phyloP scores from a whole-genome alignment of 2,888 invertebrate species.

The Helicoverpa assulta region DNA sequence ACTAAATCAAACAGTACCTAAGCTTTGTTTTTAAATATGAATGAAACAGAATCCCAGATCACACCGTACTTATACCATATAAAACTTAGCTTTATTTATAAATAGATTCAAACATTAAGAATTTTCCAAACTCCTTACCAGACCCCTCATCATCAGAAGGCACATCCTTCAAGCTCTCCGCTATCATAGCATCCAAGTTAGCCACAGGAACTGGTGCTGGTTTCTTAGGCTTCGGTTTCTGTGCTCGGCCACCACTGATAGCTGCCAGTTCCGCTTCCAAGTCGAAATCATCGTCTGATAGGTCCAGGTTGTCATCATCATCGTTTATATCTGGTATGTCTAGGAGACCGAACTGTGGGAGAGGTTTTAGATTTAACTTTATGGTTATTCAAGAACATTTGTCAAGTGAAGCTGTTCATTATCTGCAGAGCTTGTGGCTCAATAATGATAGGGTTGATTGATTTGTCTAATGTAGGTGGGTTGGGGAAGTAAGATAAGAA shows the following conservation, averaged over 20 bases:
- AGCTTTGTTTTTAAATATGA: too few species aligned
- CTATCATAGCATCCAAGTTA: slow-evolving; percentile 94
- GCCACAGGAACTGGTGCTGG: slow-evolving; percentile 85
- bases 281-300: slow-evolving; percentile 93
- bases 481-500: too few species aligned
- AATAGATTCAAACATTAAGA: not conserved
- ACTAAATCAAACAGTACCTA: too few species aligned
- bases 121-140: slow-evolving; percentile 61
- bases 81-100: too few species aligned
- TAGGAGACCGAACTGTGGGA: slow-evolving; percentile 93
- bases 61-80: too few species aligned
- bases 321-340: slow-evolving; percentile 92
- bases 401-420: too few species aligned
- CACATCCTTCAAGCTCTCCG: slow-evolving; percentile 94
- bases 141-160: slow-evolving; percentile 94
- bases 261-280: slow-evolving; percentile 96
- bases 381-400: too few species aligned
- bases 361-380: not conserved
- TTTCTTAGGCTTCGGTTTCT: slow-evolving; percentile 73
- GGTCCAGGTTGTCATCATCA: slow-evolving; percentile 87
- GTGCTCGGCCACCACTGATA: slow-evolving; percentile 86
- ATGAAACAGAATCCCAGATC: too few species aligned
- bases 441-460: too few species aligned
- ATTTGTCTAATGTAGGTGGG: too few species aligned
- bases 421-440: too few species aligned